Conservation (phyloP, 1,140 invertebrate genomes). For the Drosophila albomicans region DNA sequence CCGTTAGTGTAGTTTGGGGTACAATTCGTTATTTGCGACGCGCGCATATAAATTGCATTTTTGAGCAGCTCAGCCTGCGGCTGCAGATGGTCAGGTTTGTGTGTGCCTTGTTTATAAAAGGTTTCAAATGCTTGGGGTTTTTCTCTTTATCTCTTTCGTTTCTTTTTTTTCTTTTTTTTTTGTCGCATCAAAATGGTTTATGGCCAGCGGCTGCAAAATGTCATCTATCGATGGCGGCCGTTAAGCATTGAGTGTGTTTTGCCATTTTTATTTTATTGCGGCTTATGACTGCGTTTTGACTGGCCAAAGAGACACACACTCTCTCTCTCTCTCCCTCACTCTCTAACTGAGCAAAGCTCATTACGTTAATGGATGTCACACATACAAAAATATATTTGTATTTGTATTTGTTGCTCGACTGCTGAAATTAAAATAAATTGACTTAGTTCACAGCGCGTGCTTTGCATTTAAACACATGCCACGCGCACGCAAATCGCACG, state of each 20-base stretch:
- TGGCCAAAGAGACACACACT: not conserved
- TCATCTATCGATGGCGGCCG: constrained; percentile 76
- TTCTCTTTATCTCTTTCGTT: constrained; percentile 8
- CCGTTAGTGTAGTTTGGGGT: constrained; percentile 76
- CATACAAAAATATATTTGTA: not conserved
- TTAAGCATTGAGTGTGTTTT: constrained; percentile 73
- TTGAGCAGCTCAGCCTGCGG: constrained; percentile 63
- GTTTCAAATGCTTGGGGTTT: constrained; percentile 7
- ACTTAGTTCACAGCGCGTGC: constrained; percentile 51
- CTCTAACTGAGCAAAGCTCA: constrained; percentile 61
- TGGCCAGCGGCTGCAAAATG: constrained; percentile 72
- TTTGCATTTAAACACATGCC: constrained; percentile 63
- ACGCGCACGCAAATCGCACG: constrained; percentile 55
- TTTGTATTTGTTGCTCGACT: constrained; percentile 14
- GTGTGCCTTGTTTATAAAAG: constrained; percentile 13
- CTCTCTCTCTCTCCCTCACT: not conserved
- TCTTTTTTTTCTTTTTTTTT: constrained; percentile 35
- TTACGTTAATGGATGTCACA: constrained; percentile 72
- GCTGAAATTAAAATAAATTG: constrained; percentile 76
- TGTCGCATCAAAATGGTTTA: constrained; percentile 75
- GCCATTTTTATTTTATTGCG: constrained; percentile 67
- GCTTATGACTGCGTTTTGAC: constrained; percentile 47
- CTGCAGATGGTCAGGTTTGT: constrained; percentile 49
- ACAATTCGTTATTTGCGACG: constrained; percentile 75
- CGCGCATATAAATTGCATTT: constrained; percentile 81